These are phyloP conservation scores for Biston betularia DNA, from an alignment of 2,888 invertebrate species.

Conservation along the genomic window DNA sequence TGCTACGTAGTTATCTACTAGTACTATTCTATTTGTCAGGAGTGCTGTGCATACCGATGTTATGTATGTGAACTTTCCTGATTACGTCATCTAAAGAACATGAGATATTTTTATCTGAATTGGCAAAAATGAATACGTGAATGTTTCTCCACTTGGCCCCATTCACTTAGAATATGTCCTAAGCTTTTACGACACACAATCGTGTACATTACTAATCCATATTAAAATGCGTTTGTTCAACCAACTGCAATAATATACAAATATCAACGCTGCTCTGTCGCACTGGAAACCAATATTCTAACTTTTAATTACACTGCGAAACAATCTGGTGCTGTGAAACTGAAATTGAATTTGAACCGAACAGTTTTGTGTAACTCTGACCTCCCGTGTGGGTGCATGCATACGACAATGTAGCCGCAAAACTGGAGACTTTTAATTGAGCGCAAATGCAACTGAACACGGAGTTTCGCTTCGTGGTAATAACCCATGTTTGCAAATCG, in stretches of 20 bases:
- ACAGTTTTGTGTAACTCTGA: slow-evolving; percentile 37
- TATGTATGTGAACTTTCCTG: too few relatives aligned
- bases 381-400: slow-evolving; percentile 35
- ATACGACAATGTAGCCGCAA: slow-evolving; percentile 37
- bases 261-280: slow-evolving; percentile 12
- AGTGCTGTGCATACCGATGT: too few relatives aligned
- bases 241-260: slow-evolving; percentile 2
- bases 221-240: not conserved
- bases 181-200: too few relatives aligned
- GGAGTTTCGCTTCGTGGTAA: slow-evolving; percentile 37
- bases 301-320: slow-evolving; percentile 40
- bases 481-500: slow-evolving; percentile 37
- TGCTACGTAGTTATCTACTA: too few relatives aligned
- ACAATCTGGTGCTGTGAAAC: slow-evolving; percentile 43
- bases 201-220: not conserved
- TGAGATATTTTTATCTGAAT: too few relatives aligned
- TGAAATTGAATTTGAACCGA: slow-evolving; percentile 42
- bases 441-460: slow-evolving; percentile 39
- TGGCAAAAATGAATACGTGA: too few relatives aligned
- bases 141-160: too few relatives aligned
- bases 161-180: too few relatives aligned
- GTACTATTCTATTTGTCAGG: too few relatives aligned
- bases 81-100: too few relatives aligned
- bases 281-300: slow-evolving; percentile 32
- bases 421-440: slow-evolving; percentile 45